Evolutionary conservation across 2,797 vertebrate species (phyloP), one percentile per base, ranked within the genome.

Genomic region (Eospalax fontanierii): DNA sequence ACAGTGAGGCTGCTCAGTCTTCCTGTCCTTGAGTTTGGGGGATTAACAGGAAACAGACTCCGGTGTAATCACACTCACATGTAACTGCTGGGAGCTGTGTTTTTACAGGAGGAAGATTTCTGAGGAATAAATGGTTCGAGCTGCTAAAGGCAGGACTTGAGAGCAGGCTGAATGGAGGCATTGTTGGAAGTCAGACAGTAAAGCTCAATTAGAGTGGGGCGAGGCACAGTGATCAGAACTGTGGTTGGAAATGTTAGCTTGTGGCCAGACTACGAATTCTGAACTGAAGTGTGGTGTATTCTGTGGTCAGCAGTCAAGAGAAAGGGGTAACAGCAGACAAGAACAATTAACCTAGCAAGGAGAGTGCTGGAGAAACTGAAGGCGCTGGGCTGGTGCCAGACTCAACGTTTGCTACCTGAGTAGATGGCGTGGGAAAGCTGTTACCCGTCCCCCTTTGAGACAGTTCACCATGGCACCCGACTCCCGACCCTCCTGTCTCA

Each of bases 371-470:
- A 74, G 80, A 85, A 90, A 59, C 19, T 88, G 74, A 88, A 90
- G 73, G 46, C 24, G 63, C 33, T n/a, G 59, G 38, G 24, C 18
- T 50, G 61, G 38, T 30, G 74, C 16, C n/a, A 40, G 63, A 89
- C 15, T 83, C 76, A 71, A 82, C 54, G 74, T 73, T 61, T 90
- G 65, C 46, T 46, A 59, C 30, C 87, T 16, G 30, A 74, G 57
- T 74, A 90, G 33, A 46, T 90, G 14, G 96, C 92, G 78, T 10
- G 65, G 40, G 40, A 80, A 80, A 73, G 35, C 84, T 59, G 9
- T 59, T 8, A 85, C 66, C 38, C 4, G 7, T 63, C 65, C 68
- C 35, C 50, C 24, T 75, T 4, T 38, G 66, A 35, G 21, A 33
- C 11, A 19, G 33, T 33, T 46, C 57, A 33, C 21, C 5, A 26